Percentiles rank a stretch among this genome's conserved stretches.
These are phyloP conservation scores for Cololabis saira DNA, from an alignment of 2,113 vertebrate species.

Conservation along the genomic window DNA sequence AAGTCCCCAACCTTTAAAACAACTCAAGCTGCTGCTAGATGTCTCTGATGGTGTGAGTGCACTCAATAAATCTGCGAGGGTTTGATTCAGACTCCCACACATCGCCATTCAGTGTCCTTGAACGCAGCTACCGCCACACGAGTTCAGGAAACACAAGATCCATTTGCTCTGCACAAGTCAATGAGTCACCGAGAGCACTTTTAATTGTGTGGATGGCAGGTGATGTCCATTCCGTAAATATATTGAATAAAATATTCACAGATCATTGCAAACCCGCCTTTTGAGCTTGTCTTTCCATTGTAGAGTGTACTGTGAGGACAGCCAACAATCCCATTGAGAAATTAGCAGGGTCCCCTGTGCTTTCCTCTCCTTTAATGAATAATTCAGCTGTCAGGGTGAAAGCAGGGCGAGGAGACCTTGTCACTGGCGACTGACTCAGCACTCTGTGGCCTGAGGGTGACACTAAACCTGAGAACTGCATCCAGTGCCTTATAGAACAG, in stretches of 20 bases:
- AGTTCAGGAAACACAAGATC: conserved; percentile 56
- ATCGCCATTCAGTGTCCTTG: conserved; percentile 64
- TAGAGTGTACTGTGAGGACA: conserved; percentile 60
- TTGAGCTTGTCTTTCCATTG: conserved; percentile 42
- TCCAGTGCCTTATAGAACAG: conserved; percentile 46
- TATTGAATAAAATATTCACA: conserved; percentile 44
- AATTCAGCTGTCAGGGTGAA: conserved; percentile 76
- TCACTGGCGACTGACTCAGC: conserved; percentile 74
- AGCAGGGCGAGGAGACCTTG: conserved; percentile 68
- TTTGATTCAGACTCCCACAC: conserved; percentile 65
- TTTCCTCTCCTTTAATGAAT: conserved; percentile 76
- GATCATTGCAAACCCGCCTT: conserved; percentile 43
- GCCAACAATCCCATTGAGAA: conserved; percentile 81
- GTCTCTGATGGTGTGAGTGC: conserved; percentile 58
- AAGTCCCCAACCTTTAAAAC: conserved; percentile 70
- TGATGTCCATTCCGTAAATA: conserved; percentile 56
- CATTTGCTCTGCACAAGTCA: conserved; percentile 45
- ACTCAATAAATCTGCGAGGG: conserved; percentile 72
- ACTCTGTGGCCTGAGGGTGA: conserved; percentile 68
- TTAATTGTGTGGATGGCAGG: conserved; percentile 44
- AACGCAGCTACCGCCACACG: conserved; percentile 53
- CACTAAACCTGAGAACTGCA: conserved; percentile 61
- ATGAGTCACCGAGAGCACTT: conserved; percentile 50
- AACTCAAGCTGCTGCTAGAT: conserved; percentile 46
- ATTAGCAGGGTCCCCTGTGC: conserved; percentile 74